Conservation (phyloP, 2,113 vertebrate species). For the Pluvialis apricaria region DNA sequence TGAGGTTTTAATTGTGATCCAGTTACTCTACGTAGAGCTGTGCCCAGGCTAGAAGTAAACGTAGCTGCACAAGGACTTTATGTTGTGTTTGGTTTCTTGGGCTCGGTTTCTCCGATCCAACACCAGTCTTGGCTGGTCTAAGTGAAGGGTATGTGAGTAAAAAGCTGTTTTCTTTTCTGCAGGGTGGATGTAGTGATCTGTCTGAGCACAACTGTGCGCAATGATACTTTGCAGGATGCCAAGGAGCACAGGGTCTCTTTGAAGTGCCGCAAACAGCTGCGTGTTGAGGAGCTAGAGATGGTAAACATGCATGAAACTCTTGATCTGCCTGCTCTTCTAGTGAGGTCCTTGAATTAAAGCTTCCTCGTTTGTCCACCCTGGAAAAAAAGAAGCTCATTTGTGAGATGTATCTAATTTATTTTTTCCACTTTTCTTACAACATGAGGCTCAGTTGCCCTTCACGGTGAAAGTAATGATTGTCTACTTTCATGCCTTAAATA, state of each 20-base stretch:
- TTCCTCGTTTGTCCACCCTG: neutral
- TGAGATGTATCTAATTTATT: neutral
- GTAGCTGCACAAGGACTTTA: neutral
- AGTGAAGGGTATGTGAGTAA: neutral
- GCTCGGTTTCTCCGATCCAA: neutral
- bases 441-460: neutral
- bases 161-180: neutral
- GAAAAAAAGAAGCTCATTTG: neutral
- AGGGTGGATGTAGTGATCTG: slow-evolving; percentile 98
- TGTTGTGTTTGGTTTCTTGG: neutral
- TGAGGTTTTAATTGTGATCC: neutral
- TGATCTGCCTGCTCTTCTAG: neutral
- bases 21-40: neutral
- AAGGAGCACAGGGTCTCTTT: slow-evolving; percentile 93
- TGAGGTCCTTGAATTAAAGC: neutral
- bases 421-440: neutral
- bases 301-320: slow-evolving; percentile 66
- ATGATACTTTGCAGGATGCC: slow-evolving; percentile 93
- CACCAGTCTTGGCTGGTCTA: neutral
- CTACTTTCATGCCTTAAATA: neutral
- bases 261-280: slow-evolving; percentile 94
- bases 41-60: neutral
- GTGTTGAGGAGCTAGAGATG: slow-evolving; percentile 97
- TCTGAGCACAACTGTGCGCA: slow-evolving; percentile 93
- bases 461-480: neutral